phyloP scores from a whole-genome alignment of 2,113 vertebrate genomes.

The Tetrax tetrax region DNA sequence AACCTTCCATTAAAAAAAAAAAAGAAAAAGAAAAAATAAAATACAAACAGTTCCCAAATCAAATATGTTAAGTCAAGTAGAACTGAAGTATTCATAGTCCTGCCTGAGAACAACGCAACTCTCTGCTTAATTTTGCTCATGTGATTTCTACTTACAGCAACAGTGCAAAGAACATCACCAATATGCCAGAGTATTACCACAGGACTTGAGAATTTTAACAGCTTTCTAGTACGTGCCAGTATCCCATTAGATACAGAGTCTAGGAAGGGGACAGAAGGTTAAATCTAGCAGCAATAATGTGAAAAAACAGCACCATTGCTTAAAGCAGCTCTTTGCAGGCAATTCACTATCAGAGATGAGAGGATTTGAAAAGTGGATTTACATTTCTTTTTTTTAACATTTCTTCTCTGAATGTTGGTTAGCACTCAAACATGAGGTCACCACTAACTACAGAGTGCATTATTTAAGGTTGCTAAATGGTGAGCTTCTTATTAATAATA shows the following conservation, averaged over 20 bases:
- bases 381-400: neutral
- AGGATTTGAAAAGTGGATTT: neutral
- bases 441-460: neutral
- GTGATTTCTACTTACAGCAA: neutral
- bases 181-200: neutral
- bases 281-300: neutral
- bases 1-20: neutral
- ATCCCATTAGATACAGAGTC: neutral
- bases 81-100: neutral
- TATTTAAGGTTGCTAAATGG: neutral
- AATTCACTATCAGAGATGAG: neutral
- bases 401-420: neutral
- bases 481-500: neutral
- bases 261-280: neutral
- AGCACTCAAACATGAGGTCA: neutral
- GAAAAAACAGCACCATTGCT: neutral
- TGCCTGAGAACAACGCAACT: neutral
- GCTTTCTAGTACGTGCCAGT: neutral
- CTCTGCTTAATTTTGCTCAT: neutral
- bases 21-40: neutral
- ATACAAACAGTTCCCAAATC: neutral
- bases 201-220: constrained; percentile 1
- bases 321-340: neutral
- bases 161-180: neutral
- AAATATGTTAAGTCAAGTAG: neutral